Conservation (phyloP, 2,888 invertebrate genomes). For the Euplagia quadripunctaria region DNA sequence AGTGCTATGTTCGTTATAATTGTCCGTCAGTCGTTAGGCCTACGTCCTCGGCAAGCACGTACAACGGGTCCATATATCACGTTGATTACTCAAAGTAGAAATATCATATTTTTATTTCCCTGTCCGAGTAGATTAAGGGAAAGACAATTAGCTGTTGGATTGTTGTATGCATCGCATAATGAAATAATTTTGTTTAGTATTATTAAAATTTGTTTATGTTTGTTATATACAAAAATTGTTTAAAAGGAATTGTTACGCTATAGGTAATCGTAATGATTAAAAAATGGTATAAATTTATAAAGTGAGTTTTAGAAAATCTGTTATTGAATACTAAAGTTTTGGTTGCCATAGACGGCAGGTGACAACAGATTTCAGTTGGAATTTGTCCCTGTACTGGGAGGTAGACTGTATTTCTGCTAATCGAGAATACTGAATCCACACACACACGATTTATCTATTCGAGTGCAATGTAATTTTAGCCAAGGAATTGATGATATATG, state of each 20-base stretch:
- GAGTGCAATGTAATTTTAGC: no score
- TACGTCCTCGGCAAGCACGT: slow-evolving; percentile 58
- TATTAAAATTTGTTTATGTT: not conserved
- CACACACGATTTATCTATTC: no score
- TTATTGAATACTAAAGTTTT: no score
- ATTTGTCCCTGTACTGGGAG: no score
- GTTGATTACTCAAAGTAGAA: slow-evolving; percentile 74
- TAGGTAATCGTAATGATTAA: no score
- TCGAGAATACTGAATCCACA: no score
- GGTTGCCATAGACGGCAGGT: no score
- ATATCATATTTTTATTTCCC: slow-evolving; percentile 68
- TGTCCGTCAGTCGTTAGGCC: slow-evolving; percentile 71
- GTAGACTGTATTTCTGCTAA: no score
- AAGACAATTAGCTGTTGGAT: slow-evolving; percentile 43
- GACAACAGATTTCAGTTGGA: no score
- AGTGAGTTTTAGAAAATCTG: no score
- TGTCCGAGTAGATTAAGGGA: slow-evolving; percentile 51
- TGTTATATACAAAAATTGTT: not conserved
- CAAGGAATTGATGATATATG: no score
- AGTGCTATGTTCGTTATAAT: slow-evolving; percentile 66
- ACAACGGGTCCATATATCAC: slow-evolving; percentile 66
- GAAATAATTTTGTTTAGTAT: slow-evolving; percentile 12
- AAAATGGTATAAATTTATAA: no score
- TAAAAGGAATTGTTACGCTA: not conserved
- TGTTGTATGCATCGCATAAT: slow-evolving; percentile 15